A percentile compares a stretch with the other conserved stretches of the same genome.
These are phyloP conservation scores for Microplitis mediator DNA, from an alignment of 1,140 invertebrate species.

Conservation along the genomic window DNA sequence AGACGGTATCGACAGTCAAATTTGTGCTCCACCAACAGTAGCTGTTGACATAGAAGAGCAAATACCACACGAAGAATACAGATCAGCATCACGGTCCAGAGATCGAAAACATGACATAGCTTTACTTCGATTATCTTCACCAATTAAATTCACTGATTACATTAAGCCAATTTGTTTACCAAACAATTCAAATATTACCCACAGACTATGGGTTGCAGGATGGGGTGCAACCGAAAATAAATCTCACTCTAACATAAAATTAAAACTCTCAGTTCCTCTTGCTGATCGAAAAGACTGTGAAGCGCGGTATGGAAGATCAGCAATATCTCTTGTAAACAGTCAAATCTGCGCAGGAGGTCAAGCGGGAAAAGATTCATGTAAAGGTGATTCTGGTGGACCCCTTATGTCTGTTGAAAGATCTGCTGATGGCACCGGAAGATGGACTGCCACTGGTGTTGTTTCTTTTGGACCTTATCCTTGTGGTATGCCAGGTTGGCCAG, in stretches of 20 bases:
- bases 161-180: slow-evolving; percentile 86
- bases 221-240: slow-evolving; percentile 80
- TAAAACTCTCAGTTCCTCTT: slow-evolving; percentile 64
- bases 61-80: slow-evolving; percentile 74
- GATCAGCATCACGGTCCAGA: slow-evolving; percentile 55
- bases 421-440: slow-evolving; percentile 48
- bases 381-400: slow-evolving; percentile 79
- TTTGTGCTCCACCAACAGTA: slow-evolving; percentile 65
- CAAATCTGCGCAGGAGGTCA: slow-evolving; percentile 72
- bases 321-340: slow-evolving; percentile 34
- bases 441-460: slow-evolving; percentile 69
- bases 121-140: slow-evolving; percentile 68
- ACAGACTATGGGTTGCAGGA: slow-evolving; percentile 74
- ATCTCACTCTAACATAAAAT: slow-evolving; percentile 65
- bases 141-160: slow-evolving; percentile 70
- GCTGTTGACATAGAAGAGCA: slow-evolving; percentile 69
- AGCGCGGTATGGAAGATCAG: slow-evolving; percentile 52
- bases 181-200: slow-evolving; percentile 56
- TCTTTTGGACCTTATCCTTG: slow-evolving; percentile 78
- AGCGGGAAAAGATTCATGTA: slow-evolving; percentile 70
- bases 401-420: slow-evolving; percentile 65
- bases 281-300: slow-evolving; percentile 54
- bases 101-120: slow-evolving; percentile 79
- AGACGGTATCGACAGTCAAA: slow-evolving; percentile 39
- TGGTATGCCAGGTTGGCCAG: slow-evolving; percentile 73